Conservation (phyloP, 2,888 invertebrate genomes). For the Phyllotreta cruciferae region DNA sequence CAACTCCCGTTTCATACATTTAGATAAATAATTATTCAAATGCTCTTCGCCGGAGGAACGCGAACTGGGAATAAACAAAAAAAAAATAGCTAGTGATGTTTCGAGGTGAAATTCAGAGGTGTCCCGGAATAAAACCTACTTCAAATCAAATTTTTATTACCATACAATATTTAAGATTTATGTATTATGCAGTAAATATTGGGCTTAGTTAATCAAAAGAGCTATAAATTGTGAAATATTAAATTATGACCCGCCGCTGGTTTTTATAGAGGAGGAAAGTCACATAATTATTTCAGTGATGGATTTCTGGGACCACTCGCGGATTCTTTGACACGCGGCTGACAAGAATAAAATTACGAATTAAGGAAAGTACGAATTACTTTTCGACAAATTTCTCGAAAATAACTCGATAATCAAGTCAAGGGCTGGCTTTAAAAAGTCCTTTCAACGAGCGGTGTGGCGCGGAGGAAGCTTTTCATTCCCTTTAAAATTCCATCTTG, state of each 20-base stretch:
- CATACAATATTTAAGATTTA: no score
- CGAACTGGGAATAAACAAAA: background rate
- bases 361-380: conserved; percentile 32
- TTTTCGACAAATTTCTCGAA: conserved; percentile 37
- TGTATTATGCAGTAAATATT: no score
- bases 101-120: no score
- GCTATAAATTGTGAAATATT: background rate
- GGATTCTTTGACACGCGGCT: conserved; percentile 23
- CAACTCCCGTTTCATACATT: conserved; percentile 26
- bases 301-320: conserved; percentile 14
- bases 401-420: conserved; percentile 36
- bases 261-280: background rate
- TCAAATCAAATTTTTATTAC: no score
- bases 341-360: conserved; percentile 41
- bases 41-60: background rate
- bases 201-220: no score
- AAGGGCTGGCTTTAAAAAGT: conserved; percentile 16
- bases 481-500: conserved; percentile 1
- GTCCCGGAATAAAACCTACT: no score
- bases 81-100: background rate
- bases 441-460: background rate
- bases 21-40: conserved; percentile 22
- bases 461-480: background rate
- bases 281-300: conserved; percentile 20
- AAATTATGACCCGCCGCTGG: background rate